Base-by-base conservation (phyloP, 2,797 vertebrate species). In the Hipposideros larvatus region DNA sequence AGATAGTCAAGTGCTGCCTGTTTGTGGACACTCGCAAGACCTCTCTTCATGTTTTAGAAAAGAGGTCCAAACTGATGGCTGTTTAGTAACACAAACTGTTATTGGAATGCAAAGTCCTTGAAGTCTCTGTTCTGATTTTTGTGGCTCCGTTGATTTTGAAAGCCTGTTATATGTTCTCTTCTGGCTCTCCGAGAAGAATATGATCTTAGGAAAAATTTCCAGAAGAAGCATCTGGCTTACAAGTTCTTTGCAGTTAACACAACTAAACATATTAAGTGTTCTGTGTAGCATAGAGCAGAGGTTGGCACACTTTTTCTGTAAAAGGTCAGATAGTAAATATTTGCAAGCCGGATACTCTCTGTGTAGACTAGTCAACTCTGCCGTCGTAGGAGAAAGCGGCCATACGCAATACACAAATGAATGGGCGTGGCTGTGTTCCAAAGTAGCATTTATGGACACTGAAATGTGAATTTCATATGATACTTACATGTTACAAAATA, bases 201-300 rank as follows among this genome's bases (percentile, higher is more conserved):
- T 80, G 82, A 91, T 84, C 10, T 18, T 90, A 91, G 57, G 70
- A 66, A 91, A 94, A 55, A 74, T 78, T 91, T 92, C 21, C 13
- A 28, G 43, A 59, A 94, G 71, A 83, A 94, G 73, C 70, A 37
- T 28, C 31, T 95, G 87, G 53, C 26, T 91, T 77, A 48, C 26
- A 91, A 11, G 34, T 94, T 97, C 43, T 71, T 88, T 55, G 77
- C 1, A 0, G 68, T 78, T 65, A 87, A 34, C 63, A 63, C 9
- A 79, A n/a, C 48, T 57, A 46, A 90, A 59, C 1, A 6, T 77
- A n/a, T 31, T 46, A 46, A 59, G 7, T 59, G 22, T 87, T 78
- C 3, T 74, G 24, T 82, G 74, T 71, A 16, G n/a, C 59, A 16
- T 78, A 91, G 31, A 71, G 34, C 43, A 59, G 11, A 5, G 11